A percentile compares a stretch with the other conserved stretches of the same genome.
phyloP scores from a whole-genome alignment of 2,888 invertebrate genomes.

The Girardia tigrina region DNA sequence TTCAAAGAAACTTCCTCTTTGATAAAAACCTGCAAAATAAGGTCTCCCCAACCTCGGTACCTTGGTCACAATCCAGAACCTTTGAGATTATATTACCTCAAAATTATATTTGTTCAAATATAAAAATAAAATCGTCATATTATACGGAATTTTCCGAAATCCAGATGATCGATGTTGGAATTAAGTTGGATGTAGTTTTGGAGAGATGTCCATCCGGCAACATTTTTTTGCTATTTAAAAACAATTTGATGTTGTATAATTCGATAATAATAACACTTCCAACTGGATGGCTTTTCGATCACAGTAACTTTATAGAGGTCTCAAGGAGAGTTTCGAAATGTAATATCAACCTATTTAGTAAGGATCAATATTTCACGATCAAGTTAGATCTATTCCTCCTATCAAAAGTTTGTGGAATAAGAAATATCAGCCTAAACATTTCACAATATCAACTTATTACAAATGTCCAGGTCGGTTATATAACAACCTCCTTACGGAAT shows the following conservation, averaged over 20 bases:
- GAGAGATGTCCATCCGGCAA: neutral
- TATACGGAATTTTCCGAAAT: neutral
- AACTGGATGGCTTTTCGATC: neutral
- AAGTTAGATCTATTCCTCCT: neutral
- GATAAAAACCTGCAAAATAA: neutral
- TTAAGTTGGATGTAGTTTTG: neutral
- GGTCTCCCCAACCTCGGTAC: too few relatives aligned
- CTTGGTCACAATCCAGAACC: neutral
- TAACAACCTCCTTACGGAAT: neutral
- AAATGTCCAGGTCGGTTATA: neutral
- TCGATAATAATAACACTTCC: neutral
- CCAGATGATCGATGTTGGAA: neutral
- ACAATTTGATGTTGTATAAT: neutral
- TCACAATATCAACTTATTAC: neutral
- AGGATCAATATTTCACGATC: neutral
- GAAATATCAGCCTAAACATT: neutral
- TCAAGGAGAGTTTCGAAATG: neutral
- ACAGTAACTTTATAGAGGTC: neutral
- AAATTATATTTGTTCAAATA: neutral
- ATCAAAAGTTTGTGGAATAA: neutral
- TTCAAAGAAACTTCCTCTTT: neutral
- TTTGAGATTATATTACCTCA: neutral
- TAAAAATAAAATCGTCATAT: neutral
- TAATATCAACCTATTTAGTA: neutral
- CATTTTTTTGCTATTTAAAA: neutral